These are phyloP conservation scores for Cerastoderma edule DNA, from an alignment of 2,888 invertebrate genomes.

Conservation along the genomic window DNA sequence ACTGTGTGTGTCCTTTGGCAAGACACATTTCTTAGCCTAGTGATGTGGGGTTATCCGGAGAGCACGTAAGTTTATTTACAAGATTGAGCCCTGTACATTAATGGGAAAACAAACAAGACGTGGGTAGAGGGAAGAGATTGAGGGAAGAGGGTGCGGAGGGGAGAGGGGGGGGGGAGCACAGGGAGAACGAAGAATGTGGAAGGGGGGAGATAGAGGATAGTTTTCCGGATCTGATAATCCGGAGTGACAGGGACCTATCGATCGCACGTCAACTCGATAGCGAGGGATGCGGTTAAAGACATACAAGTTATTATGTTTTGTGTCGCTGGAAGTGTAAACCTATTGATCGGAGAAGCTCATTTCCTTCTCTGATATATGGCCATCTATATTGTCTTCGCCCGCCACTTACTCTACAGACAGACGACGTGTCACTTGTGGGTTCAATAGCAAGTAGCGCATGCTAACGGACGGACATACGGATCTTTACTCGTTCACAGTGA, in stretches of 20 bases:
- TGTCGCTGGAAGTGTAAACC: constrained; percentile 55
- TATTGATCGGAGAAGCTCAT: constrained; percentile 50
- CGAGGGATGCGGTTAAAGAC: constrained; percentile 49
- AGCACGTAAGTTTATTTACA: too few species aligned
- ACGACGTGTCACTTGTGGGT: neutral
- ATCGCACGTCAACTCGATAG: constrained; percentile 40
- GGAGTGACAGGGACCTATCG: constrained; percentile 45
- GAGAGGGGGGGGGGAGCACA: neutral
- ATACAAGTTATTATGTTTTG: constrained; percentile 59
- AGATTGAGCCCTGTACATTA: too few species aligned
- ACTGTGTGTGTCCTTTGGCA: too few species aligned
- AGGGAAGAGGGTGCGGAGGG: neutral
- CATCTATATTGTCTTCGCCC: constrained; percentile 25
- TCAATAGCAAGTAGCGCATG: neutral
- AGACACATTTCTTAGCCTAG: too few species aligned
- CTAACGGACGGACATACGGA: neutral
- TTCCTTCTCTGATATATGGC: constrained; percentile 45
- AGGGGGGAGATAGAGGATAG: neutral
- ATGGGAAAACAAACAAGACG: neutral
- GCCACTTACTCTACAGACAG: neutral
- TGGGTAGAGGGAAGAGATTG: neutral
- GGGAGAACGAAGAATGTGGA: neutral
- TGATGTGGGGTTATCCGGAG: too few species aligned
- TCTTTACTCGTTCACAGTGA: constrained; percentile 3
- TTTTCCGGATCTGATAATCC: constrained; percentile 46